These are phyloP conservation scores for Cyprinodon variegatus DNA, from an alignment of 2,113 vertebrate genomes.

Conservation along the genomic window DNA sequence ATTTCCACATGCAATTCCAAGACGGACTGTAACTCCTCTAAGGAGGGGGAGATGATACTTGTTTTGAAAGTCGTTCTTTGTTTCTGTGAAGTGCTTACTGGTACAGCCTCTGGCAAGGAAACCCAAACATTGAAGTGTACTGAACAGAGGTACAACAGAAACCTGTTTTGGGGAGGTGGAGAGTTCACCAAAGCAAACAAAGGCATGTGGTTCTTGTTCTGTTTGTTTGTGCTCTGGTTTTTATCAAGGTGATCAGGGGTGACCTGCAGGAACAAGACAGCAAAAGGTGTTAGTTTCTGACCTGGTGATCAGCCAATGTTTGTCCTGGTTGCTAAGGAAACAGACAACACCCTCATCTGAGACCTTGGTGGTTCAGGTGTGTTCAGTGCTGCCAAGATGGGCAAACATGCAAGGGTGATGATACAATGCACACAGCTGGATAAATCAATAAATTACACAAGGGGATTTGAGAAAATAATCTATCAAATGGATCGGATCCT, in stretches of 20 bases:
- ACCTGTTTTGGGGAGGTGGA: background rate
- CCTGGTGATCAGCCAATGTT: slow-evolving; percentile 44
- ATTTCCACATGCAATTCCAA: slow-evolving; percentile 60
- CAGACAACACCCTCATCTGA: slow-evolving; percentile 67
- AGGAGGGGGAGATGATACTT: slow-evolving; percentile 29
- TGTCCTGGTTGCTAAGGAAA: slow-evolving; percentile 67
- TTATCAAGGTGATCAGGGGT: slow-evolving; percentile 30
- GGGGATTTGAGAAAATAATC: slow-evolving; percentile 3
- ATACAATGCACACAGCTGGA: slow-evolving; percentile 12
- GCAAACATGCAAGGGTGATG: slow-evolving; percentile 40
- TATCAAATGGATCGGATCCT: background rate
- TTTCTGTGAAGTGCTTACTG: slow-evolving; percentile 26
- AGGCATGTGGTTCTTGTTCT: slow-evolving; percentile 2
- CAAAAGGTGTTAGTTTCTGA: slow-evolving; percentile 35
- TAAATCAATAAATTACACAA: background rate
- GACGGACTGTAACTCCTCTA: slow-evolving; percentile 32
- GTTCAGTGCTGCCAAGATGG: slow-evolving; percentile 37
- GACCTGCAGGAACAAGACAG: slow-evolving; percentile 43
- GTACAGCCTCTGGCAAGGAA: slow-evolving; percentile 21
- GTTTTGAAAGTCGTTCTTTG: slow-evolving; percentile 22
- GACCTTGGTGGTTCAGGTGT: slow-evolving; percentile 62
- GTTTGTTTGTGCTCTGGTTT: slow-evolving; percentile 7
- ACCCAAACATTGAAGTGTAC: slow-evolving; percentile 31
- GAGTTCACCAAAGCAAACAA: slow-evolving; percentile 21
- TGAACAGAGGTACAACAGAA: slow-evolving; percentile 5